phyloP scores from a whole-genome alignment of 1,140 invertebrate genomes.

The Zaprionus davidi region DNA sequence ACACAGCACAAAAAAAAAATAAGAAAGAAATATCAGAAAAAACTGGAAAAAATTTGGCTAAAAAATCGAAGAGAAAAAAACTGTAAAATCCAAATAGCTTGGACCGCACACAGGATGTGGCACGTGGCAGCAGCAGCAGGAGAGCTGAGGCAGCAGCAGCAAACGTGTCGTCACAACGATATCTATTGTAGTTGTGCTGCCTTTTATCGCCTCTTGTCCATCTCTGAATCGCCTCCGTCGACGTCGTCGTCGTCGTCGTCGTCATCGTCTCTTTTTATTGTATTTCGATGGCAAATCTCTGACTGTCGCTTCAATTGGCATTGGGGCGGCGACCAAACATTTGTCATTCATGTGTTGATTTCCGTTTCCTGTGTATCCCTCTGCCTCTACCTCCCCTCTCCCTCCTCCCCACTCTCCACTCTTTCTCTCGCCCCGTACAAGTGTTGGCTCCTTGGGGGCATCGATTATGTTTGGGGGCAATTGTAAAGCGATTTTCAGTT shows the following conservation, averaged over 20 bases:
- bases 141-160: not conserved
- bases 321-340: constrained; percentile 58
- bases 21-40: constrained; percentile 12
- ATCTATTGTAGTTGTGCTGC: constrained; percentile 77
- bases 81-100: constrained; percentile 39
- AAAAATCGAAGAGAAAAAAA: constrained; percentile 33
- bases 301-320: constrained; percentile 52
- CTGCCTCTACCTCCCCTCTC: not conserved
- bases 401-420: too few relatives aligned
- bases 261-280: constrained; percentile 24
- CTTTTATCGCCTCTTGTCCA: constrained; percentile 69
- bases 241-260: not conserved
- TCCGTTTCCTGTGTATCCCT: constrained; percentile 69
- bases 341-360: constrained; percentile 84
- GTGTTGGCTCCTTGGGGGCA: constrained; percentile 83
- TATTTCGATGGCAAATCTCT: constrained; percentile 40
- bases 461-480: constrained; percentile 75
- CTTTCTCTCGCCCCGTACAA: constrained; percentile 28
- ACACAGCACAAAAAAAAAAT: constrained; percentile 9
- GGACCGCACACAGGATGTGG: constrained; percentile 21
- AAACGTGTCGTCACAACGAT: constrained; percentile 11
- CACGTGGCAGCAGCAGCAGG: constrained; percentile 2
- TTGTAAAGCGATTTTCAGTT: constrained; percentile 84
- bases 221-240: not conserved
- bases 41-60: constrained; percentile 2